A percentile compares a stretch with the other conserved stretches of the same genome.
Conservation (phyloP, 64 coral and sea anemone species). For the Montipora sp. region DNA sequence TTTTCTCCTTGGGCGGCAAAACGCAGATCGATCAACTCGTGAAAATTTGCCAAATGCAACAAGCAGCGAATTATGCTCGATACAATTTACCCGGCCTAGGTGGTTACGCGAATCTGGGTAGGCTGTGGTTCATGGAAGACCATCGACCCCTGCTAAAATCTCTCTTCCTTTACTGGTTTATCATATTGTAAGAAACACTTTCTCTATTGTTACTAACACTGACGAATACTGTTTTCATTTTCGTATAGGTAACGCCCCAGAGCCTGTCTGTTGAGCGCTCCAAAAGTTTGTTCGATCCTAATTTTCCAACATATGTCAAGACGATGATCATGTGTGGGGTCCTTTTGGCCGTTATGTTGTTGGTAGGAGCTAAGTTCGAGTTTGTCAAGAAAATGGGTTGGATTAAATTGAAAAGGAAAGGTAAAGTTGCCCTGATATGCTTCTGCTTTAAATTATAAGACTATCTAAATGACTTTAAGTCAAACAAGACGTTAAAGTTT, state of each 20-base stretch:
- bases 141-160: too few species aligned
- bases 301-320: slow-evolving; percentile 84
- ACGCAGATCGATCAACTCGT: too few species aligned
- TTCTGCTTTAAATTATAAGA: too few species aligned
- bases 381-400: slow-evolving; percentile 86
- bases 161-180: too few species aligned
- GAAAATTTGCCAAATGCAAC: neutral
- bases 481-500: too few species aligned
- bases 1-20: too few species aligned
- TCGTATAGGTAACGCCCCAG: slow-evolving; percentile 36
- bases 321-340: slow-evolving; percentile 63
- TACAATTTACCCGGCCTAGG: too few species aligned
- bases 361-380: slow-evolving; percentile 81
- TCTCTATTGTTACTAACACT: neutral
- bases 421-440: neutral
- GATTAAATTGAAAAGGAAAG: slow-evolving; percentile 65
- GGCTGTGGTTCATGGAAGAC: too few species aligned
- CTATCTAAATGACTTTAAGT: too few species aligned
- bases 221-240: neutral
- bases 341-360: slow-evolving; percentile 36
- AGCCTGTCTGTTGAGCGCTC: slow-evolving; percentile 66
- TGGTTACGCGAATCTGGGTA: too few species aligned
- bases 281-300: slow-evolving; percentile 77
- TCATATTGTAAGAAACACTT: neutral
- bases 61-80: too few species aligned